These are phyloP conservation scores for Caenorhabditis doughertyi DNA, from an alignment of 2,888 invertebrate species.

Conservation along the genomic window DNA sequence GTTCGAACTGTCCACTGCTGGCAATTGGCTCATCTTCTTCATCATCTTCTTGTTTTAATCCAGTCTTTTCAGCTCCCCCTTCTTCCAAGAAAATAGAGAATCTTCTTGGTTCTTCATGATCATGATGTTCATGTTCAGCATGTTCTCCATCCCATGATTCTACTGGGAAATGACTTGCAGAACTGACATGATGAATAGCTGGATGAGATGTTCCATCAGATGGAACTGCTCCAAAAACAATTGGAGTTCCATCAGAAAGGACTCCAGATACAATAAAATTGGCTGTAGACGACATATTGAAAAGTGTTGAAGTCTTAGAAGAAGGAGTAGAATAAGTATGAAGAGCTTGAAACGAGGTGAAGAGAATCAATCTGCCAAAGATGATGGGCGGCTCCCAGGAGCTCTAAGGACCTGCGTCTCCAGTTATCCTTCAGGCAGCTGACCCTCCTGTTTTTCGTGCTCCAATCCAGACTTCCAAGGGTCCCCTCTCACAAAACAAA, in stretches of 20 bases:
- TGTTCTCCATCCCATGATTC: constrained; percentile 76
- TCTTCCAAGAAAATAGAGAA: constrained; percentile 58
- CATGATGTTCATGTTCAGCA: constrained; percentile 66
- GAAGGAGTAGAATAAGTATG: neutral
- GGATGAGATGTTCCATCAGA: constrained; percentile 50
- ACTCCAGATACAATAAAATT: constrained; percentile 65
- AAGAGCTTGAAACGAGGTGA: constrained; percentile 25
- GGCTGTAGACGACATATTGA: constrained; percentile 39
- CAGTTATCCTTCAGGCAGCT: constrained; percentile 34
- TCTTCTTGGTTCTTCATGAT: constrained; percentile 56
- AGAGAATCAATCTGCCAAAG: constrained; percentile 1
- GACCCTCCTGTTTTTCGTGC: constrained; percentile 34
- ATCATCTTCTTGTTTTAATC: constrained; percentile 16
- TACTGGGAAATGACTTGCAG: constrained; percentile 68
- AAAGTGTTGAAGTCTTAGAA: neutral
- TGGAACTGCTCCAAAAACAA: constrained; percentile 56
- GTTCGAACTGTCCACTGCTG: constrained; percentile 73
- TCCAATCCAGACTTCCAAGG: neutral
- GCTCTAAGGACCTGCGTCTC: constrained; percentile 26
- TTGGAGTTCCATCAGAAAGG: constrained; percentile 62
- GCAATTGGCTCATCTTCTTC: constrained; percentile 74
- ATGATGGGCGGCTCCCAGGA: constrained; percentile 36
- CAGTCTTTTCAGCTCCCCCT: constrained; percentile 31
- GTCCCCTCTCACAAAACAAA: constrained; percentile 18
- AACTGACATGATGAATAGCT: constrained; percentile 69